Evolutionary conservation across 2,113 vertebrate genomes (phyloP).

Genomic region (Larimichthys crocea): DNA sequence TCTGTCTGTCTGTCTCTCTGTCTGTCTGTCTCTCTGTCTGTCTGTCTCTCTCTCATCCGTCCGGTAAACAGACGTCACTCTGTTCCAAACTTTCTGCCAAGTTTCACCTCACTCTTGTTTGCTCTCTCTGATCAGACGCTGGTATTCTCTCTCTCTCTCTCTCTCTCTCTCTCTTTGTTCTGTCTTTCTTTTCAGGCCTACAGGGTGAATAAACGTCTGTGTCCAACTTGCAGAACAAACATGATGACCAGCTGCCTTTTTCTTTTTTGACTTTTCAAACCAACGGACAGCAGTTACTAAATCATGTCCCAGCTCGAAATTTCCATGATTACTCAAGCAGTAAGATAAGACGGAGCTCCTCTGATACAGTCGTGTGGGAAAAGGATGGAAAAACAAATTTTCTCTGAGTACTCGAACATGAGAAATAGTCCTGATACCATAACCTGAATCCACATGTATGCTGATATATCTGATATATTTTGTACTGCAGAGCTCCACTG

Average conservation of each 20-base stretch:
- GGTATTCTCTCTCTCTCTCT: not conserved
- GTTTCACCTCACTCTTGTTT: slow-evolving; percentile 58
- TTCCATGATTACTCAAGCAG: not conserved
- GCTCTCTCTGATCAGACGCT: slow-evolving; percentile 21
- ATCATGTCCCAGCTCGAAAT: not conserved
- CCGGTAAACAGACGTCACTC: slow-evolving; percentile 59
- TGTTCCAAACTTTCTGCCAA: slow-evolving; percentile 44
- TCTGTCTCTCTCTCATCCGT: slow-evolving; percentile 5
- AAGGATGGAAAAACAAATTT: not conserved
- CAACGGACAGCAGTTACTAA: not conserved
- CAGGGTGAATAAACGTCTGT: not conserved
- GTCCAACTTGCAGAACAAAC: slow-evolving; percentile 10
- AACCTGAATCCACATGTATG: not conserved
- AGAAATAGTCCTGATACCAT: not conserved
- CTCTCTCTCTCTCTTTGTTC: not conserved
- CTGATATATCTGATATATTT: no score
- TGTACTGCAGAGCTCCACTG: no score
- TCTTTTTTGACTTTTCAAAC: not conserved
- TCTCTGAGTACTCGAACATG: no score
- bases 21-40: not conserved
- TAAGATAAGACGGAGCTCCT: not conserved
- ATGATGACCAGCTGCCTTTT: slow-evolving; percentile 30
- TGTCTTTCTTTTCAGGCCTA: not conserved
- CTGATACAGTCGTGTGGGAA: not conserved
- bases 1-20: not conserved